Evolutionary conservation across 2,797 vertebrate species (phyloP).

Genomic region (Nothura maculosa): DNA sequence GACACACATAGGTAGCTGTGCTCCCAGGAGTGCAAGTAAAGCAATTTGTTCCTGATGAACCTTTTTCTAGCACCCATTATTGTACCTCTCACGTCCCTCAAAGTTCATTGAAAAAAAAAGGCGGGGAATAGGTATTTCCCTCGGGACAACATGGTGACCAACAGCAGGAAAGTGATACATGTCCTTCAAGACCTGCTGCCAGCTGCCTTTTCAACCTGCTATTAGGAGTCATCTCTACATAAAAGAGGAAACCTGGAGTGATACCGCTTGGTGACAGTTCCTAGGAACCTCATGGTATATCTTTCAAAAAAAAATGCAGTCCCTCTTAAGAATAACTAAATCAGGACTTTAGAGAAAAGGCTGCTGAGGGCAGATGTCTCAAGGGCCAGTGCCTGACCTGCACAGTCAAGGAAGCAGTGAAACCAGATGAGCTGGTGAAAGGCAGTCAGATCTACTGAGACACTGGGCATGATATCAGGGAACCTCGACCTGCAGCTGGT

Average conservation of each 20-base stretch:
- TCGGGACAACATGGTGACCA: not conserved
- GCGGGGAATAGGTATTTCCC: not conserved
- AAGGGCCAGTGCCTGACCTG: not conserved
- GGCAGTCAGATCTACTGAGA: rapidly evolving
- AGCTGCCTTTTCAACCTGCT: not conserved
- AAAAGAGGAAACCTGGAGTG: not conserved
- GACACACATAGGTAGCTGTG: not conserved
- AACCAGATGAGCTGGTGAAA: not conserved
- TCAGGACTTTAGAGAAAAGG: not conserved
- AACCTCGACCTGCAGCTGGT: not conserved
- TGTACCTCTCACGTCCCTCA: not conserved
- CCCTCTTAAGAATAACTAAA: not conserved
- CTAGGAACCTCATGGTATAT: rapidly evolving
- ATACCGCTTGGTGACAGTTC: not conserved
- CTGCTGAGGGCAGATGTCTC: not conserved
- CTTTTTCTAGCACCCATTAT: not conserved
- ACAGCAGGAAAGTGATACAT: not conserved
- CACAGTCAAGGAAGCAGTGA: not conserved
- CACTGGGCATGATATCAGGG: rapidly evolving
- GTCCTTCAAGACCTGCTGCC: not conserved
- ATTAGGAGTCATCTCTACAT: not conserved
- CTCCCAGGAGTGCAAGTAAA: not conserved
- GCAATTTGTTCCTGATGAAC: not conserved
- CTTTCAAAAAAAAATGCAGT: not conserved
- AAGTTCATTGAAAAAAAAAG: not conserved